phyloP scores from a whole-genome alignment of 1,140 invertebrate species.

The Conopomorpha cramerella region DNA sequence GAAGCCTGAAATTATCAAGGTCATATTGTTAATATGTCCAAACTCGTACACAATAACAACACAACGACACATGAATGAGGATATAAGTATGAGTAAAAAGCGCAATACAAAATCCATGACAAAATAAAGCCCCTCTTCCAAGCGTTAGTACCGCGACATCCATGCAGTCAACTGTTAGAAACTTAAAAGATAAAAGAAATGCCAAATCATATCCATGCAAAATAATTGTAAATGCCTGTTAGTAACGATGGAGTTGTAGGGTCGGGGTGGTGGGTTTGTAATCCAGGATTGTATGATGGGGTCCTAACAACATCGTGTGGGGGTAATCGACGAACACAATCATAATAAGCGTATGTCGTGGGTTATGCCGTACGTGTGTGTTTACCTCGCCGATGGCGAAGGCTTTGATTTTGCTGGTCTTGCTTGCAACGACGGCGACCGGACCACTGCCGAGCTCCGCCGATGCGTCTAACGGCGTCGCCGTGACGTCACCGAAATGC shows the following conservation, averaged over 20 bases:
- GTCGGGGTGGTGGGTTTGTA: no score
- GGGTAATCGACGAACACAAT: constrained; percentile 55
- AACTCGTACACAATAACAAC: constrained; percentile 12
- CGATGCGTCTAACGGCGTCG: constrained; percentile 28
- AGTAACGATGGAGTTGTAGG: no score
- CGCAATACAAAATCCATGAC: constrained; percentile 40
- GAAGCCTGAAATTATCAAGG: constrained; percentile 62
- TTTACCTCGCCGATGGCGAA: constrained; percentile 58
- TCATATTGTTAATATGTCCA: no score
- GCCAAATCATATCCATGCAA: constrained; percentile 30
- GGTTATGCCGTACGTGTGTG: constrained; percentile 42
- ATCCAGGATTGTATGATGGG: no score
- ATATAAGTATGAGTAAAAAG: constrained; percentile 22
- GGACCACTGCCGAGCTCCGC: constrained; percentile 22
- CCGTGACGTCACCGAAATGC: constrained; percentile 44
- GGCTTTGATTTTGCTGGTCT: constrained; percentile 56
- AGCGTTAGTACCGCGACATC: constrained; percentile 20
- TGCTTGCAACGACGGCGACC: no score
- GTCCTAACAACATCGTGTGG: constrained; percentile 31
- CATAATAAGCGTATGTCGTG: constrained; percentile 47
- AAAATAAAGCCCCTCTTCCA: constrained; percentile 34
- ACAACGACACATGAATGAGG: not conserved
- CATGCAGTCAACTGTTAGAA: constrained; percentile 39
- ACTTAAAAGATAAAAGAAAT: not conserved
- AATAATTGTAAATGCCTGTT: constrained; percentile 49